Evolutionary conservation across 2,888 invertebrate species (phyloP).

Genomic region (Drosophila dives): DNA sequence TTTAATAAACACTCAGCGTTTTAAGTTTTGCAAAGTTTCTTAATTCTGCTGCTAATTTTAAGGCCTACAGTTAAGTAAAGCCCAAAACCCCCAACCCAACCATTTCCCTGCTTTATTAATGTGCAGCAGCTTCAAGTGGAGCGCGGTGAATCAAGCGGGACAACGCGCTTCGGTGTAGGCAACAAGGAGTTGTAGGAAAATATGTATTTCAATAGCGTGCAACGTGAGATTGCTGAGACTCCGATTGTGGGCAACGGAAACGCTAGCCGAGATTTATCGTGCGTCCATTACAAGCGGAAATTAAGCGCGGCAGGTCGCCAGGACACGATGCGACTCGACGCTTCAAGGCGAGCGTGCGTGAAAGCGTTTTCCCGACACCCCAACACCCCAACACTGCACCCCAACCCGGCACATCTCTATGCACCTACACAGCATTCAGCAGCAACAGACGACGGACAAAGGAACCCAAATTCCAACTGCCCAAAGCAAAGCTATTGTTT

Average conservation of each 20-base stretch:
- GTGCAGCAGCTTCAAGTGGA: constrained; percentile 18
- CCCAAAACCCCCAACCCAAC: background rate
- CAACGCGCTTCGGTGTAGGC: constrained; percentile 38
- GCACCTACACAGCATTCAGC: background rate
- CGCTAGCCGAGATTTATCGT: constrained; percentile 81
- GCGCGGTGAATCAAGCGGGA: constrained; percentile 9
- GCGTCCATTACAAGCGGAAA: constrained; percentile 81
- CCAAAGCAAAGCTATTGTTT: constrained; percentile 73
- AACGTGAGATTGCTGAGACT: constrained; percentile 36
- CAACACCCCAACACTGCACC: background rate
- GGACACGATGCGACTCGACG: constrained; percentile 31
- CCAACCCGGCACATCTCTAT: too few species aligned
- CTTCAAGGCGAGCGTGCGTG: constrained; percentile 70
- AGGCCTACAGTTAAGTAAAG: background rate
- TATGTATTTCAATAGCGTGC: constrained; percentile 66
- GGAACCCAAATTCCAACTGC: constrained; percentile 51
- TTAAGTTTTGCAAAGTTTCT: constrained; percentile 26
- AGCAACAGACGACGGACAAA: constrained; percentile 1
- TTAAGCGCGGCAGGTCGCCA: constrained; percentile 79
- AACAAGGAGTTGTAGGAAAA: constrained; percentile 51
- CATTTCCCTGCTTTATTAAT: background rate
- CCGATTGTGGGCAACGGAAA: constrained; percentile 60
- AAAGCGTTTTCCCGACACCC: constrained; percentile 74
- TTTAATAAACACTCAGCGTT: constrained; percentile 12
- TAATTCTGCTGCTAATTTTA: constrained; percentile 56